Evolutionary conservation across 2,797 vertebrate species (phyloP).

Genomic region (Nyctibius grandis): DNA sequence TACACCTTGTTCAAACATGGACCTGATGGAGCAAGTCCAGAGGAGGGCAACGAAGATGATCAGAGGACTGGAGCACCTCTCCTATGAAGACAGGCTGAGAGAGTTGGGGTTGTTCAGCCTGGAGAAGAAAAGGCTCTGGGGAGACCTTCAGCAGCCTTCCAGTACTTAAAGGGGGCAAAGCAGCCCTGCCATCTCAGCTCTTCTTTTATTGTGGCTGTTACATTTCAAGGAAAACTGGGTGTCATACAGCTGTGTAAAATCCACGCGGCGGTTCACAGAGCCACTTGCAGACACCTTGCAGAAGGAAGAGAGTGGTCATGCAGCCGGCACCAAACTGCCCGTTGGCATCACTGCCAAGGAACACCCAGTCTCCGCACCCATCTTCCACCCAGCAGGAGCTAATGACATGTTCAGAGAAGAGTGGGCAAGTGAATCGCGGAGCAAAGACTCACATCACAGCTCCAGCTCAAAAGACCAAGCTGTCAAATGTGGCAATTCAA

Average conservation of each 20-base stretch:
- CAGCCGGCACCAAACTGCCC: fast-evolving
- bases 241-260: neutral
- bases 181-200: neutral
- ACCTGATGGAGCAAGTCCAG: fast-evolving
- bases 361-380: neutral
- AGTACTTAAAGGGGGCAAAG: no score
- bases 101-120: neutral
- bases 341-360: neutral
- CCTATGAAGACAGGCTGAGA: neutral
- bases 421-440: neutral
- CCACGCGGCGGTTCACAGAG: neutral
- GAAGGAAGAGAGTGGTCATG: neutral
- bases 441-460: neutral
- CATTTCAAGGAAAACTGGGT: neutral
- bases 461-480: neutral
- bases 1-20: neutral
- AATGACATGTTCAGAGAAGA: neutral
- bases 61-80: neutral
- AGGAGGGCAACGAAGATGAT: neutral
- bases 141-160: neutral
- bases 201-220: neutral
- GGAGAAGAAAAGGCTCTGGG: neutral
- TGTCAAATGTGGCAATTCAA: neutral
- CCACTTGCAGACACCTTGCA: neutral
- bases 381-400: neutral